Evolutionary conservation across 2,113 vertebrate genomes (phyloP).

Genomic region (Tychaedon coryphoeus): DNA sequence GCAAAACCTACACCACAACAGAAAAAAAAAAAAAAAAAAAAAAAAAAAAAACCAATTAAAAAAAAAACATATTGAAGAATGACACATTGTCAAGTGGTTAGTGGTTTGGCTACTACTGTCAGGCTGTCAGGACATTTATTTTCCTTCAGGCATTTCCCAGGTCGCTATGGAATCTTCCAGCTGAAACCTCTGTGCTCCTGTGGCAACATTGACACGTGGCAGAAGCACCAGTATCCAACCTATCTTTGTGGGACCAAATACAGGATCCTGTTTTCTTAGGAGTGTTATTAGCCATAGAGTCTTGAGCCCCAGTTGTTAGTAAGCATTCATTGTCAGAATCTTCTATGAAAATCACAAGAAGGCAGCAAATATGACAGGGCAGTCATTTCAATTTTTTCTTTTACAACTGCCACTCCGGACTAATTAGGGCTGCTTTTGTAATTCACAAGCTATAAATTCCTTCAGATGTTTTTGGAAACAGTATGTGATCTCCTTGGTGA

Average conservation of each 20-base stretch:
- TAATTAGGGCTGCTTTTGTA: conserved; percentile 75
- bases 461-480: conserved; percentile 51
- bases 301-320: conserved; percentile 59
- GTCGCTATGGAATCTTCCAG: neutral
- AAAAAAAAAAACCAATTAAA: neutral
- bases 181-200: neutral
- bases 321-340: conserved; percentile 62
- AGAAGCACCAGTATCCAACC: neutral
- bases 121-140: neutral
- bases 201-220: neutral
- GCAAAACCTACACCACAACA: neutral
- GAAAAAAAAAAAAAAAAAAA: neutral
- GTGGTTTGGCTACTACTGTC: neutral
- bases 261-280: conserved; percentile 41
- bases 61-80: neutral
- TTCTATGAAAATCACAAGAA: conserved; percentile 41
- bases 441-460: conserved; percentile 69
- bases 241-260: conserved; percentile 35
- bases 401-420: conserved; percentile 64
- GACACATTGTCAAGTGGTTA: neutral
- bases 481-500: conserved; percentile 23
- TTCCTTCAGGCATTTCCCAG: neutral
- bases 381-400: conserved; percentile 60
- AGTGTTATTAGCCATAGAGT: conserved; percentile 26
- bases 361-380: conserved; percentile 54